Evolutionary conservation across 2,113 vertebrate species (phyloP).

Genomic region (Arvicanthis niloticus): DNA sequence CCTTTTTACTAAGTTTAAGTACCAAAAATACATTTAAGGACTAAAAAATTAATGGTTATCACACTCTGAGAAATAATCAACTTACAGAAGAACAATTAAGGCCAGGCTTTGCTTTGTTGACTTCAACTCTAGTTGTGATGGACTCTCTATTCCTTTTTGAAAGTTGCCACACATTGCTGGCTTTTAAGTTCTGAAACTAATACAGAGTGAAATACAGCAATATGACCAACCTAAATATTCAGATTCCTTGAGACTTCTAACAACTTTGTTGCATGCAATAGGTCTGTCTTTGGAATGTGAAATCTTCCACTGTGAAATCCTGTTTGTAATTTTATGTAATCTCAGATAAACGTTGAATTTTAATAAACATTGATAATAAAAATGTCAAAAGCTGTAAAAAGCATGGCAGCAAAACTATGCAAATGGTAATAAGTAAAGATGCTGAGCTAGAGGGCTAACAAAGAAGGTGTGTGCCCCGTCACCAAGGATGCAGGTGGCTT

Average conservation of each 20-base stretch:
- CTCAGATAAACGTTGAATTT: background rate
- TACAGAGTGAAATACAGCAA: conserved; percentile 36
- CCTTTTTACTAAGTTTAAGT: background rate
- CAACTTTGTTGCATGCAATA: background rate
- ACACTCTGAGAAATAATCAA: conserved; percentile 26
- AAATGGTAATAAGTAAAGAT: conserved; percentile 20
- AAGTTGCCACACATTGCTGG: background rate
- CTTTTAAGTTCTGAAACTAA: conserved; percentile 28
- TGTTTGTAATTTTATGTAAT: conserved; percentile 19
- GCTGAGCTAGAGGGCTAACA: background rate
- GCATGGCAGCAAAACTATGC: background rate
- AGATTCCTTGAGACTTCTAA: background rate
- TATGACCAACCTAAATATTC: background rate
- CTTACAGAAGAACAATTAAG: conserved; percentile 16
- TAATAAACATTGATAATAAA: conserved; percentile 12
- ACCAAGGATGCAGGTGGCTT: conserved; percentile 5
- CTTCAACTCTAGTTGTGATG: background rate
- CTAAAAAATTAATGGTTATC: background rate
- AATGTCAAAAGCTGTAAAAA: conserved; percentile 20
- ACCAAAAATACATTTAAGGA: conserved; percentile 40
- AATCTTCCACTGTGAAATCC: conserved; percentile 27
- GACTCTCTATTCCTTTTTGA: conserved; percentile 27
- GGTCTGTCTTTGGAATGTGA: conserved; percentile 17
- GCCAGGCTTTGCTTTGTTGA: background rate
- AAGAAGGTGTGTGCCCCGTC: background rate